Conservation (phyloP, 92 coral and sea anemone genomes). For the Epizoanthus fatuus region DNA sequence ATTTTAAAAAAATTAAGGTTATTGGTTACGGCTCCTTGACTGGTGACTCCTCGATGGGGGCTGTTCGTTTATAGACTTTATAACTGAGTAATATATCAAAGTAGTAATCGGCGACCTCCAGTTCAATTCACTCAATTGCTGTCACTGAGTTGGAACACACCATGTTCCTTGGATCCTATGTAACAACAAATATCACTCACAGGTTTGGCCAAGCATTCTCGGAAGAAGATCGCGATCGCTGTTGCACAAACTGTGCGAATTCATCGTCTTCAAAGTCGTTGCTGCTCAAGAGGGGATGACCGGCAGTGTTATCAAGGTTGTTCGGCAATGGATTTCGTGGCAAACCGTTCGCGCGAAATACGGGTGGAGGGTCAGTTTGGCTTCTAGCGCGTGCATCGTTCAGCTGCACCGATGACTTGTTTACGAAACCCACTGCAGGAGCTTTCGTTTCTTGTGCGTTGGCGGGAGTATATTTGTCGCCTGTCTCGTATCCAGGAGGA, state of each 20-base stretch:
- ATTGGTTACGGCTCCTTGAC: no score
- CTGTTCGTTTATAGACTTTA: no score
- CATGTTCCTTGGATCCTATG: no score
- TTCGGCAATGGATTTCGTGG: neutral
- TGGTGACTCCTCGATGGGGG: no score
- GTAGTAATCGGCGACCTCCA: no score
- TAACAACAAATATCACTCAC: no score
- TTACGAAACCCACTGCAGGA: neutral
- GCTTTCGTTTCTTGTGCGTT: conserved; percentile 4
- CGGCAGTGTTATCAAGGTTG: neutral
- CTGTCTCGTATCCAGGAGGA: neutral
- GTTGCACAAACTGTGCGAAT: conserved; percentile 84
- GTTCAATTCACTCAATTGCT: no score
- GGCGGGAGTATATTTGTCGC: no score
- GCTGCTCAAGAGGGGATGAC: conserved; percentile 11
- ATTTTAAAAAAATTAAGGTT: no score
- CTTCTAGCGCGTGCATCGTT: conserved; percentile 61
- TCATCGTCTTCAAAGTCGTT: conserved; percentile 74
- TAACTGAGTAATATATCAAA: no score
- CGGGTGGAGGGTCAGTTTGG: conserved; percentile 56
- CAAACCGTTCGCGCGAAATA: neutral
- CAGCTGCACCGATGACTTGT: conserved; percentile 33
- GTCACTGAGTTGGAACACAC: no score
- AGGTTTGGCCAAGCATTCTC: conserved; percentile 12
- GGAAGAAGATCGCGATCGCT: conserved; percentile 63